These are phyloP conservation scores for Bombus difficillimus DNA, from an alignment of 1,140 invertebrate genomes.

Conservation along the genomic window DNA sequence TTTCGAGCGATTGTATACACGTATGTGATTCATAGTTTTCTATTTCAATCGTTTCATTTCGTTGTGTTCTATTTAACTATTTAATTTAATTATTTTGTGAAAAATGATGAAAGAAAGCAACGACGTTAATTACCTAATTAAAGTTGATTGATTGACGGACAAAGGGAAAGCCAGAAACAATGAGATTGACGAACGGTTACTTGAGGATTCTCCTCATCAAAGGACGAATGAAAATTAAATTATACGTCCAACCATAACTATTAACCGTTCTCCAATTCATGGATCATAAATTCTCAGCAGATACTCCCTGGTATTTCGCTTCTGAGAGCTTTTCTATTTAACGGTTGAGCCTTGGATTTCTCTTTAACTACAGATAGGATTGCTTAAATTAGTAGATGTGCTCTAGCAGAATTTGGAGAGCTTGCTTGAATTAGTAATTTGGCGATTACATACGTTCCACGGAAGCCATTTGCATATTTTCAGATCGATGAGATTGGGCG, in stretches of 20 bases:
- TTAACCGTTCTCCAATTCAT: conserved; percentile 19
- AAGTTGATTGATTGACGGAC: neutral
- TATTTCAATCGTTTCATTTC: neutral
- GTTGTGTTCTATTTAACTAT: neutral
- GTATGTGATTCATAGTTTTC: neutral
- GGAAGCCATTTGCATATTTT: neutral
- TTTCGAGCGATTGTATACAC: too few relatives aligned
- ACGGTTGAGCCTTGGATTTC: conserved; percentile 28
- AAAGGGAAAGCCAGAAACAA: neutral
- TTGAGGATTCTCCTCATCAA: neutral
- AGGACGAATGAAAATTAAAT: conserved; percentile 19
- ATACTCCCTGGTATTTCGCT: conserved; percentile 4
- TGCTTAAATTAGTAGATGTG: neutral
- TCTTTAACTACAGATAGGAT: neutral
- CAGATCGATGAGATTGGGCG: neutral
- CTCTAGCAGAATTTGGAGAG: neutral
- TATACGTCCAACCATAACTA: neutral
- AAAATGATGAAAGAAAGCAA: neutral
- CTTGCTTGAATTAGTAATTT: conserved; percentile 1
- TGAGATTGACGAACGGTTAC: conserved; percentile 25
- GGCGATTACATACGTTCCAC: too few relatives aligned
- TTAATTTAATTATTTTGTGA: neutral
- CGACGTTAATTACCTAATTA: neutral
- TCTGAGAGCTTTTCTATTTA: conserved; percentile 11
- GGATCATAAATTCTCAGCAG: conserved; percentile 47